Evolutionary conservation across 1,140 invertebrate genomes (phyloP), one percentile per base, ranked within the genome.

Genomic region (Chironomus striatipennis): DNA sequence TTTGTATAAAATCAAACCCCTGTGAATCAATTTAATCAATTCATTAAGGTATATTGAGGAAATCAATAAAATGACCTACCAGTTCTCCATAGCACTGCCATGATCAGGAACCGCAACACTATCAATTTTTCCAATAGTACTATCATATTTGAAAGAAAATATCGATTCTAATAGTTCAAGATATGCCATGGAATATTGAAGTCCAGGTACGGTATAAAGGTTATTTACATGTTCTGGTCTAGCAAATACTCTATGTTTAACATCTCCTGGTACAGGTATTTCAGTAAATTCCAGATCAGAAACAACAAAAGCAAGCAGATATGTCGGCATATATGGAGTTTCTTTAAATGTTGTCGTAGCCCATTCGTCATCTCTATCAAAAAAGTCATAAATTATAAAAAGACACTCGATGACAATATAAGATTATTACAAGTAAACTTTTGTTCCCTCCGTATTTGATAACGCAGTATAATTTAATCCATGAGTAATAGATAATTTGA

Each of bases 91-190:
- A 17, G 91, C 92, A 1, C 90, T 90, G 24, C 86, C 86, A 77
- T 93, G 93, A 79, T 93, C 90, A 6, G 92, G 91, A 8, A 94
- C 85, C 0, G 91, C 91, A 15, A 91, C 86, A 77, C 92, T 86
- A 81, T 90, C 89, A 77, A 88, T 77, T 78, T 90, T 90, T 2
- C 24, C 24, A 34, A 34, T 34, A 34, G 80, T 79, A 70, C 86
- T 78, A 0, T 79, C 78, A 75, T 86, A 88, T 1, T 75, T 75
- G 0, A 79, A 3, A 84, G 79, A 20, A 83, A 85, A 76, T 86
- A 87, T 15, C 84, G 79, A 77, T 87, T 83, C 7, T 87, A 75
- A 17, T 8, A 12, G 1, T 2, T 57, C 47, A 2, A 57, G n/a
- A 57, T 57, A 10, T 57, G 1, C n/a, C 47, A 2, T 12, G 2